phyloP scores from a whole-genome alignment of 2,888 invertebrate species.

The Eupithecia pulchellata region DNA sequence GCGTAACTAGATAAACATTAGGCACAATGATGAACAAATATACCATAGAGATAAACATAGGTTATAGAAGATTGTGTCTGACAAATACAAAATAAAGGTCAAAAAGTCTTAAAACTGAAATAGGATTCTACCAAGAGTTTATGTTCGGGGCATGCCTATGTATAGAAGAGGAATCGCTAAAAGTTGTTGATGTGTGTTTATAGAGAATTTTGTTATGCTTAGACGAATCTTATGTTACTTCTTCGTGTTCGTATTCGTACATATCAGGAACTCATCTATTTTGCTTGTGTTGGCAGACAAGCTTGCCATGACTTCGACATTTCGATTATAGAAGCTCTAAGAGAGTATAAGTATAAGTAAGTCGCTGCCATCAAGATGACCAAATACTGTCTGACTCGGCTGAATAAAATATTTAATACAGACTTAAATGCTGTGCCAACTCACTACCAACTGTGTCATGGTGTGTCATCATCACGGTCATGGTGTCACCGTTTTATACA shows the following conservation, averaged over 20 bases:
- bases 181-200: neutral
- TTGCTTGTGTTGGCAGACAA: neutral
- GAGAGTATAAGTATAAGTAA: neutral
- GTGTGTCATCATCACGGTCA: too few species aligned
- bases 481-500: too few species aligned
- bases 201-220: neutral
- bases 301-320: neutral
- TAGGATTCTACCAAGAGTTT: neutral
- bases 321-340: neutral
- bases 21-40: conserved; percentile 8
- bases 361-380: neutral
- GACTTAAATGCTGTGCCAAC: neutral
- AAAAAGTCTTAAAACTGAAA: neutral
- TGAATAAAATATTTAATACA: neutral
- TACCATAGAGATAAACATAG: conserved; percentile 4
- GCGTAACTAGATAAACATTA: conserved; percentile 29
- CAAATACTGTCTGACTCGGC: neutral
- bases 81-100: neutral
- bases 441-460: too few species aligned
- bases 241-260: neutral
- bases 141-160: neutral
- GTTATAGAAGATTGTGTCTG: neutral
- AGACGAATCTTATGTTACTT: neutral
- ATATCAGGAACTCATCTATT: neutral
- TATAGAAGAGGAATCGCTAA: neutral